These are phyloP conservation scores for Hypsibius dujardini DNA, from an alignment of 1,140 invertebrate species.

Conservation along the genomic window DNA sequence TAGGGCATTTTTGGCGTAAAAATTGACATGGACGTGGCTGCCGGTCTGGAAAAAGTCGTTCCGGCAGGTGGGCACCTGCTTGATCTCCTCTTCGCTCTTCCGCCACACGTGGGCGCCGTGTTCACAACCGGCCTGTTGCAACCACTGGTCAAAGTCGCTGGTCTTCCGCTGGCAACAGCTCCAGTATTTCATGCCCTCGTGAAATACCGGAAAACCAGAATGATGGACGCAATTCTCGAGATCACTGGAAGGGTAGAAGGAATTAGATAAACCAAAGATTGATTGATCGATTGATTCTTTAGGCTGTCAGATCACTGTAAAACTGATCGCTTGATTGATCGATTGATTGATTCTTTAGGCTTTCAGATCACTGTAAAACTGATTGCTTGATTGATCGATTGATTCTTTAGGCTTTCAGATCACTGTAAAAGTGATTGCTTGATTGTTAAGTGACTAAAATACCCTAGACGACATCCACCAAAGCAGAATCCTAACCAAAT, in stretches of 20 bases:
- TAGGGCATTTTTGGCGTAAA: constrained; percentile 77
- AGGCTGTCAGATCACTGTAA: too few relatives aligned
- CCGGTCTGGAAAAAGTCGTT: constrained; percentile 85
- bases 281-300: too few relatives aligned
- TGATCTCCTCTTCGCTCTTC: constrained; percentile 45
- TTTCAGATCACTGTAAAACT: too few relatives aligned
- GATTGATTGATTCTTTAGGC: too few relatives aligned
- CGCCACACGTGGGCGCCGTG: constrained; percentile 68
- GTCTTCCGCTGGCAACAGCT: constrained; percentile 83
- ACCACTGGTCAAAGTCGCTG: constrained; percentile 74
- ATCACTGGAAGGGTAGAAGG: constrained; percentile 35
- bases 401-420: too few relatives aligned
- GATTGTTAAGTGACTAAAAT: too few relatives aligned
- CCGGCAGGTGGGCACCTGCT: constrained; percentile 50
- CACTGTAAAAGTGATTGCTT: too few relatives aligned
- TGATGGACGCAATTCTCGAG: constrained; percentile 56
- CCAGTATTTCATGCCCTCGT: constrained; percentile 95
- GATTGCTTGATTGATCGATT: too few relatives aligned
- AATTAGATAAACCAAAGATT: too few relatives aligned
- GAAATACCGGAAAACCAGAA: constrained; percentile 77
- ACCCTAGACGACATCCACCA: too few relatives aligned
- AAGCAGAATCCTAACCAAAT: too few relatives aligned
- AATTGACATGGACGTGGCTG: constrained; percentile 56
- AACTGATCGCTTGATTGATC: too few relatives aligned
- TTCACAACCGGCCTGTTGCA: constrained; percentile 65